phyloP scores from a whole-genome alignment of 2,797 vertebrate species.

The Malacoraja senta region DNA sequence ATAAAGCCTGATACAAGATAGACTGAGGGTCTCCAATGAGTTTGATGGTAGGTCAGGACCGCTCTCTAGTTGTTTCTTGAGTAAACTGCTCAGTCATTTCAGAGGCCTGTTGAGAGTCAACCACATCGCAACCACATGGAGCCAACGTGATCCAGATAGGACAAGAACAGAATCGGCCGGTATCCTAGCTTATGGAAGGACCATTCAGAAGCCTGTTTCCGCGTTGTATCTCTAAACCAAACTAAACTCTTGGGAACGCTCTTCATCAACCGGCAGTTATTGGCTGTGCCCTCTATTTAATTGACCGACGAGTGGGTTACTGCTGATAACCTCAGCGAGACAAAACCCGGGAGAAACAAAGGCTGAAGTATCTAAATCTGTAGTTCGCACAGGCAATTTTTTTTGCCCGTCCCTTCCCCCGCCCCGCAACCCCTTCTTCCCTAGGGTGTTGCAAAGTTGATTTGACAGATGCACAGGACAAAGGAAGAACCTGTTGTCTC shows the following conservation, averaged over 20 bases:
- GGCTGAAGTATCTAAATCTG: not conserved
- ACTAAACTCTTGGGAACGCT: not conserved
- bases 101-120: too few species aligned
- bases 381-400: not conserved
- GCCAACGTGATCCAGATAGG: too few species aligned
- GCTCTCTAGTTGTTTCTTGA: too few species aligned
- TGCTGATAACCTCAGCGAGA: not conserved
- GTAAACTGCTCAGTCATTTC: too few species aligned
- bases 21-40: too few species aligned
- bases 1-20: too few species aligned
- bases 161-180: too few species aligned
- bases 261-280: not conserved
- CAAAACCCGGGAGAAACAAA: not conserved
- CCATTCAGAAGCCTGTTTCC: too few species aligned
- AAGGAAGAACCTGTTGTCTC: conserved; percentile 33
- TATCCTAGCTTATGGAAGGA: too few species aligned
- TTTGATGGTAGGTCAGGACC: too few species aligned
- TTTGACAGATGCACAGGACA: conserved; percentile 37
- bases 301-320: not conserved
- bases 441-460: conserved; percentile 5
- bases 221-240: too few species aligned
- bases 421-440: not conserved
- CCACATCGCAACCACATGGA: too few species aligned
- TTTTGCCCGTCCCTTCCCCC: not conserved
- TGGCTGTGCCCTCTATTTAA: not conserved